phyloP scores from a whole-genome alignment of 2,888 invertebrate species.

The Lepetodrilus schrolli region DNA sequence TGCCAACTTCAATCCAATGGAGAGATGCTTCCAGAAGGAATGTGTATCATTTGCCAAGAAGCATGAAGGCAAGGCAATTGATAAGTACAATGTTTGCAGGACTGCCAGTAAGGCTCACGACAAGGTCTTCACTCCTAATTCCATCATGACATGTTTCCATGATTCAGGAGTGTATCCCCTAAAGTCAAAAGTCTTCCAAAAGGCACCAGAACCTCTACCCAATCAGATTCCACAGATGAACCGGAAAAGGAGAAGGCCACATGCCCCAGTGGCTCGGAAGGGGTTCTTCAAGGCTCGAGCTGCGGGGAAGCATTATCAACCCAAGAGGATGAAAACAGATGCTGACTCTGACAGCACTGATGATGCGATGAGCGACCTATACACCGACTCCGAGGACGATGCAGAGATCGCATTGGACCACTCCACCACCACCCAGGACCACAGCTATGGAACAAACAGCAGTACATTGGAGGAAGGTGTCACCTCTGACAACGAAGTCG shows the following conservation, averaged over 20 bases:
- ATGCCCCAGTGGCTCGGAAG: not conserved
- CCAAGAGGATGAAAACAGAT: not conserved
- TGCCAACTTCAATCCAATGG: conserved; percentile 9
- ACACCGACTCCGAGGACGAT: not conserved
- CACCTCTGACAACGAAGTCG: not conserved
- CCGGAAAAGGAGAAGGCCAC: not conserved
- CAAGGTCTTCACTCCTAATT: not conserved
- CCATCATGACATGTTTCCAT: not conserved
- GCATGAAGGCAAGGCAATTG: not conserved
- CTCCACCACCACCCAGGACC: not conserved
- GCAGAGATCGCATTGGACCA: not conserved
- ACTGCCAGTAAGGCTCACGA: conserved; percentile 3
- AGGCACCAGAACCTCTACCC: not conserved
- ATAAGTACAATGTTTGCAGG: not conserved
- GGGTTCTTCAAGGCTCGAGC: not conserved
- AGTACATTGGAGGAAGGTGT: not conserved
- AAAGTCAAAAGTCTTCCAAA: not conserved
- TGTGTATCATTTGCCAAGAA: not conserved
- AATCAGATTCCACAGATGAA: not conserved
- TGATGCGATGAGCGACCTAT: not conserved
- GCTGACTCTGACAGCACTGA: not conserved
- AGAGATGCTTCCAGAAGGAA: conserved; percentile 1
- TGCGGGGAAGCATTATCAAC: not conserved
- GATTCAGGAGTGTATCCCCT: conserved; percentile 12
- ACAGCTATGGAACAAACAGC: not conserved